Evolutionary conservation across 1,140 invertebrate species (phyloP).

Genomic region (Megathymus violae): DNA sequence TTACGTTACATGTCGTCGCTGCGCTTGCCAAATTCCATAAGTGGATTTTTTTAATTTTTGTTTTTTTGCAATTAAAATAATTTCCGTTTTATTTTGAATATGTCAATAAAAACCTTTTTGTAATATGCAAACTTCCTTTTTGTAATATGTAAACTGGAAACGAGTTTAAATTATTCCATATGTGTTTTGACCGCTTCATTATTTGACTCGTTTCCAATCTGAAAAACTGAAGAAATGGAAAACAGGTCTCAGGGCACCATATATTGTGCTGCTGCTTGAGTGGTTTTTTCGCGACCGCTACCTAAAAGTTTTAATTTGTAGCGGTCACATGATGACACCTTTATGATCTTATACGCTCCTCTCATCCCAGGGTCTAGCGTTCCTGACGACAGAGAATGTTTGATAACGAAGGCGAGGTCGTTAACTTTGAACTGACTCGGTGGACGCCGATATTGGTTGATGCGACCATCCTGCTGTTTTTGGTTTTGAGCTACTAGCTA

Average conservation of each 20-base stretch:
- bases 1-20: too few relatives aligned
- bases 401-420: conserved; percentile 34
- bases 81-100: too few relatives aligned
- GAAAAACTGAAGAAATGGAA: too few relatives aligned
- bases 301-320: conserved; percentile 34
- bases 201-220: too few relatives aligned
- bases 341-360: conserved; percentile 30
- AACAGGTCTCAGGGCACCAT: conserved; percentile 38
- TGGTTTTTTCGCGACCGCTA: conserved; percentile 30
- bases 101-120: too few relatives aligned
- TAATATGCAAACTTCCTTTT: too few relatives aligned
- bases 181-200: too few relatives aligned
- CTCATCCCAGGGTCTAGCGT: conserved; percentile 35
- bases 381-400: conserved; percentile 26
- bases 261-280: conserved; percentile 35
- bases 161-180: too few relatives aligned
- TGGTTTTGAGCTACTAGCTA: not conserved
- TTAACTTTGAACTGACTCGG: conserved; percentile 26
- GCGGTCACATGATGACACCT: conserved; percentile 15
- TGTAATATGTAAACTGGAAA: too few relatives aligned
- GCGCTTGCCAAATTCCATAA: too few relatives aligned
- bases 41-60: too few relatives aligned
- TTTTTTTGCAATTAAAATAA: too few relatives aligned
- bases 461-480: conserved; percentile 6
- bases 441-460: conserved; percentile 20